A percentile compares a stretch with the other conserved stretches of the same genome.
Conservation (phyloP, 2,113 vertebrate species). For the Pelusios castaneus region DNA sequence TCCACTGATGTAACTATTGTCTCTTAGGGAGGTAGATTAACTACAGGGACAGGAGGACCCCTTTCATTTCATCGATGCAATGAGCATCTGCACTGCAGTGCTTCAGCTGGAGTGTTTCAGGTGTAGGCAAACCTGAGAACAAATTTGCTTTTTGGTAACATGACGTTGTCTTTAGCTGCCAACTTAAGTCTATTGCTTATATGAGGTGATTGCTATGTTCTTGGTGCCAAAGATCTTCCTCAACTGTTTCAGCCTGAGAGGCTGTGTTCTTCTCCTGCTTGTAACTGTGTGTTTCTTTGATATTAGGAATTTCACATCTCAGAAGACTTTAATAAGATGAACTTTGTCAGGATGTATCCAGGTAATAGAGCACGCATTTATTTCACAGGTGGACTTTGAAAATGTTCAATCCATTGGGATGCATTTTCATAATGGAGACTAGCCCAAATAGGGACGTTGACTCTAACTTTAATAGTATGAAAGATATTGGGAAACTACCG, state of each 20-base stretch:
- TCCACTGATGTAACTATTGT: background rate
- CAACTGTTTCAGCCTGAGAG: background rate
- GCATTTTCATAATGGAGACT: background rate
- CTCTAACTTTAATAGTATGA: background rate
- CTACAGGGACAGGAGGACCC: background rate
- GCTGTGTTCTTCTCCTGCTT: background rate
- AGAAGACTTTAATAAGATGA: slow-evolving; percentile 99
- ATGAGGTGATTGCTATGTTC: background rate
- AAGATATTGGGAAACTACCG: background rate
- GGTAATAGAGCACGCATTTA: slow-evolving; percentile 76
- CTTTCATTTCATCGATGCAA: background rate
- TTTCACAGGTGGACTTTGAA: background rate
- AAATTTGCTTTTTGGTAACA: background rate
- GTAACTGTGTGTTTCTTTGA: slow-evolving; percentile 8
- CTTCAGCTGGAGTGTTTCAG: background rate
- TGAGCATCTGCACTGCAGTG: background rate
- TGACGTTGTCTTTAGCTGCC: background rate
- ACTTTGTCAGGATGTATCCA: slow-evolving; percentile 96
- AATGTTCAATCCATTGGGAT: background rate
- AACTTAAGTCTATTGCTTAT: background rate
- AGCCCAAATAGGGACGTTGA: background rate
- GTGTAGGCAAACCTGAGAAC: background rate
- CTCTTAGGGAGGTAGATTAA: background rate
- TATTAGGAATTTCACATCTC: slow-evolving; percentile 95
- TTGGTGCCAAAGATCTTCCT: background rate